Evolutionary conservation across 1,140 invertebrate species (phyloP), one percentile per base, ranked within the genome.

Genomic region (Anastrepha obliqua): DNA sequence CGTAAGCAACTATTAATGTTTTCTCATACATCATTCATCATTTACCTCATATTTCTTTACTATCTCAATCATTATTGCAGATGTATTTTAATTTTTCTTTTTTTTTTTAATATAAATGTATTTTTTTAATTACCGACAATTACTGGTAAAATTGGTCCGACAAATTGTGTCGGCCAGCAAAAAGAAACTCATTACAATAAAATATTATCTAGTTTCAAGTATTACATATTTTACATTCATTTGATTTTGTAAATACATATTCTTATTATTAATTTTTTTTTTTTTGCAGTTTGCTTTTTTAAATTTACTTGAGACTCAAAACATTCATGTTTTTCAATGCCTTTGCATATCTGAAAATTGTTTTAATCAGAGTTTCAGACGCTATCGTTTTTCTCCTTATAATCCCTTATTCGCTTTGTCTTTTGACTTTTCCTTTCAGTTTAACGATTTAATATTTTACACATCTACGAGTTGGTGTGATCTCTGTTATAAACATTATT

Each of bases 11-110:
- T 88, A 86, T 87, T 62, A 20, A 58, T 70, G 58, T 67, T 51
- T 85, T 88, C 78, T 87, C 81, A 87, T 85, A 88, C 85, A 85
- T 42, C 87, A 87, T 87, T 65, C 7, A 65, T 87, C 64, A 70
- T 88, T 51, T 87, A 59, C 20, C 60, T 60, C 81, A 85, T 86
- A 47, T 58, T 85, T 65, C 55, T 85, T 85, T 85, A 51, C 81
- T 87, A 39, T 29, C 85, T 87, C 39, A 85, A 81, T 81, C 47
- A 78, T 51, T 78, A 81, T 81, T 74, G 67, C 39, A 81, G 74
- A 81, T 29, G 74, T 81, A 81, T 81, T 81, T 81, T 20, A 81
- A 81, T 55, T n/a, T 81, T 29, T 29, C 29, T 29, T 29, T 29
- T 29, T n/a, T 81, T n/a, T 55, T 55, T 81, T 9, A 81, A 55